Evolutionary conservation across 1,140 invertebrate genomes (phyloP).

Genomic region (Mamestra configurata): DNA sequence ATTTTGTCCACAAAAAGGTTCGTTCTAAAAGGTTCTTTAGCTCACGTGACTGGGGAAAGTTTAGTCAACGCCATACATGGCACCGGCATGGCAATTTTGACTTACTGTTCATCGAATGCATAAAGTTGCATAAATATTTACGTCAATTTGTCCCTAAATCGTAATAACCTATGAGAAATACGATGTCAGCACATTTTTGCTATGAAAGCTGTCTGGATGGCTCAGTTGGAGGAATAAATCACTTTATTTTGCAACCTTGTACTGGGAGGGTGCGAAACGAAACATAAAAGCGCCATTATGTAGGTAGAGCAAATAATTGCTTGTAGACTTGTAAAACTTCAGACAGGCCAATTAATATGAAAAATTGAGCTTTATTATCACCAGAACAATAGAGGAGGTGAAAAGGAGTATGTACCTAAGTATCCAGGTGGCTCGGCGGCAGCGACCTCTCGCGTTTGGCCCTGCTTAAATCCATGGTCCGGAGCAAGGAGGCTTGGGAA

Average conservation of each 20-base stretch:
- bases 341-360: background rate
- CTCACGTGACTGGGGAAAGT: conserved; percentile 69
- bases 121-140: conserved; percentile 54
- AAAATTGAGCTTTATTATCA: background rate
- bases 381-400: too few relatives aligned
- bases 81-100: conserved; percentile 60
- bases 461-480: too few relatives aligned
- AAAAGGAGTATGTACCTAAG: too few relatives aligned
- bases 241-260: conserved; percentile 41
- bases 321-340: background rate
- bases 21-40: conserved; percentile 61
- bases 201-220: background rate
- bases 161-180: background rate
- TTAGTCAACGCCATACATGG: conserved; percentile 71
- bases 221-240: conserved; percentile 16
- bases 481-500: too few relatives aligned
- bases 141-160: background rate
- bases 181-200: background rate
- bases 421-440: too few relatives aligned
- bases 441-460: too few relatives aligned
- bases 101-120: conserved; percentile 47
- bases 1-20: background rate
- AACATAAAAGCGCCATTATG: conserved; percentile 38
- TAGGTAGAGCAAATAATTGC: conserved; percentile 12
- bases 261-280: conserved; percentile 16